Evolutionary conservation across 2,113 vertebrate genomes (phyloP).

Genomic region (Labrus mixtus): DNA sequence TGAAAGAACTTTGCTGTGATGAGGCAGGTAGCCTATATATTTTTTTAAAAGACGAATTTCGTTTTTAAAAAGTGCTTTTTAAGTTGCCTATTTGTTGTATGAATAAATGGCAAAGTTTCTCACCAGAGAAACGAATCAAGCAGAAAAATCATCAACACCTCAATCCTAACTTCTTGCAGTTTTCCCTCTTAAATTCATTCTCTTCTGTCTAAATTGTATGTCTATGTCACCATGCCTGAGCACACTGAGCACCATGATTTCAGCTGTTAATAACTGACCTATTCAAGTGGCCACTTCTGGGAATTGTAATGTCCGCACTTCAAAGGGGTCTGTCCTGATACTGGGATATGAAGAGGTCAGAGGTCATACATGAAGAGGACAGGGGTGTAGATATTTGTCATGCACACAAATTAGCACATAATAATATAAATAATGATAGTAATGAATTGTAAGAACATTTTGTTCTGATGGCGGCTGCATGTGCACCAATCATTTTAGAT

Average conservation of each 20-base stretch:
- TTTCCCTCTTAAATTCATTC: too few species aligned
- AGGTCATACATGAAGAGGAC: conserved; percentile 71
- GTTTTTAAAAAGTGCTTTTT: too few species aligned
- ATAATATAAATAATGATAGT: not conserved
- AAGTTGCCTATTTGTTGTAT: too few species aligned
- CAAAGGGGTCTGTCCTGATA: conserved; percentile 72
- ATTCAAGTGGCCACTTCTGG: conserved; percentile 78
- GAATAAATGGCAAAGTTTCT: too few species aligned
- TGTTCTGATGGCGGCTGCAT: not conserved
- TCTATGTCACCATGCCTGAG: conserved; percentile 26
- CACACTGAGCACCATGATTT: conserved; percentile 3
- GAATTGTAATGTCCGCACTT: conserved; percentile 73
- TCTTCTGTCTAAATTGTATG: not conserved
- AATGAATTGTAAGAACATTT: not conserved
- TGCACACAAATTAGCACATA: conserved; percentile 39
- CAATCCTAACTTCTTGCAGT: too few species aligned
- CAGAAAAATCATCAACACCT: too few species aligned
- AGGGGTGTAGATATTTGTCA: conserved; percentile 59
- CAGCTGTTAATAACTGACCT: conserved; percentile 68
- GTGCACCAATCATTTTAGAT: not conserved
- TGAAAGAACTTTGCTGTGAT: too few species aligned
- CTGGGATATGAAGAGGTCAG: conserved; percentile 52
- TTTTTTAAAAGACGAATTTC: too few species aligned
- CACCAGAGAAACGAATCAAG: too few species aligned
- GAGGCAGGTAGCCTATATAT: too few species aligned